A percentile compares a stretch with the other conserved stretches of the same genome.
These are phyloP conservation scores for Brachyhypopomus gauderio DNA, from an alignment of 2,113 vertebrate genomes.

Conservation along the genomic window DNA sequence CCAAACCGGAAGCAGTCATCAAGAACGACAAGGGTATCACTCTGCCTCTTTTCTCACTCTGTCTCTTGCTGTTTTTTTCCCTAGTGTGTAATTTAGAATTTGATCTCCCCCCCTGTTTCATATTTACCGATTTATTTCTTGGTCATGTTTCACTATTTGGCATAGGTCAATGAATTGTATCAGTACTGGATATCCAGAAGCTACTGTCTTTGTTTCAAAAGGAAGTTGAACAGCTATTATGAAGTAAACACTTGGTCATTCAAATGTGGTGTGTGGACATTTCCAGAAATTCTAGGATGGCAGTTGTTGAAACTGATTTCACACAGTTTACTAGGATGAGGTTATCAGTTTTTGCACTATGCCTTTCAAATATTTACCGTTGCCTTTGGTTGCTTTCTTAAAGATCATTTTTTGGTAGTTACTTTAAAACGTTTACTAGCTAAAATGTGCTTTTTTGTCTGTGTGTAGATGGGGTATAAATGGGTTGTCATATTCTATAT, in stretches of 20 bases:
- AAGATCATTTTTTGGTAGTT: not conserved
- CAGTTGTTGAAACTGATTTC: not conserved
- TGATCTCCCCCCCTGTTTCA: not conserved
- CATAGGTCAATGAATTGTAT: not conserved
- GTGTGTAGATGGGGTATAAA: not conserved
- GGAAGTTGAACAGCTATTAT: not conserved
- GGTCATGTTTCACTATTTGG: not conserved
- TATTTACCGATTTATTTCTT: slow-evolving; percentile 1
- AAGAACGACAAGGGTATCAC: slow-evolving; percentile 95
- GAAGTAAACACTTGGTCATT: not conserved
- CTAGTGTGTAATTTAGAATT: not conserved
- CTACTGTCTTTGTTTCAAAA: slow-evolving; percentile 40
- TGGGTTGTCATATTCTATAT: too few relatives aligned
- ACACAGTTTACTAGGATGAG: not conserved
- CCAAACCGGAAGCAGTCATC: slow-evolving; percentile 81
- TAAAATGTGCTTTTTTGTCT: not conserved
- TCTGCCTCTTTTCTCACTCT: slow-evolving; percentile 65
- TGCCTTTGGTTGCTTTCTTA: not conserved
- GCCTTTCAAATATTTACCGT: not conserved
- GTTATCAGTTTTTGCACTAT: too few relatives aligned
- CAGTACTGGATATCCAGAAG: not conserved
- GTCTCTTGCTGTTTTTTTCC: slow-evolving; percentile 34
- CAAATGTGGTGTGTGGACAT: not conserved
- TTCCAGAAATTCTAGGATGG: not conserved
- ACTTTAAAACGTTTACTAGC: not conserved